phyloP scores from a whole-genome alignment of 2,888 invertebrate species.

The Lasioglossum malachurum region DNA sequence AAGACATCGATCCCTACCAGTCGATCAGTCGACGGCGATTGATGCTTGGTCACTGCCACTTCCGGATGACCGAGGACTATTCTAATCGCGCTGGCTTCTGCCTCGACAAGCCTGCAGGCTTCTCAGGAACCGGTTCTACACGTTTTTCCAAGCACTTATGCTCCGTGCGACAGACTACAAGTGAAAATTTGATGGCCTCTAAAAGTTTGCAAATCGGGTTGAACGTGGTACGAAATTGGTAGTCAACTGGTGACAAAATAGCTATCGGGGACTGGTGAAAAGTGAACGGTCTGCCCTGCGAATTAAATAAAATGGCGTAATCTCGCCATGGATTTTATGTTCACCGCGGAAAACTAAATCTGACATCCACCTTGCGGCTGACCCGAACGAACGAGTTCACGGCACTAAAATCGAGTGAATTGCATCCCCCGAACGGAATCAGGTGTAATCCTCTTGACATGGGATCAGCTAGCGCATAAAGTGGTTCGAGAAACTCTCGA shows the following conservation, averaged over 20 bases:
- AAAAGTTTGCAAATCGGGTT: background rate
- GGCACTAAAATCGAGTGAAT: slow-evolving; percentile 45
- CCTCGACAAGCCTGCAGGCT: too few species aligned
- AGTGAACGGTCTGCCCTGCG: background rate
- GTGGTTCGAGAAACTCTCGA: slow-evolving; percentile 60
- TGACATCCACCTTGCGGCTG: background rate
- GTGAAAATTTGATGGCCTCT: background rate
- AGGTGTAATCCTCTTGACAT: slow-evolving; percentile 68
- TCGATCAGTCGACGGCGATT: slow-evolving; percentile 32
- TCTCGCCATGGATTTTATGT: background rate
- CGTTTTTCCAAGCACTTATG: background rate
- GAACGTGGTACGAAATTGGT: background rate
- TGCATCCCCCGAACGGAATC: slow-evolving; percentile 53
- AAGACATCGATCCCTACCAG: slow-evolving; percentile 34
- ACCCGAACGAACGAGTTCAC: background rate
- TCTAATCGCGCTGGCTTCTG: background rate
- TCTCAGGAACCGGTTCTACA: too few species aligned
- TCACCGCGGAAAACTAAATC: background rate
- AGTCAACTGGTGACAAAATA: background rate
- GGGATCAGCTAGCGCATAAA: slow-evolving; percentile 63
- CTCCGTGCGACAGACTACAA: background rate
- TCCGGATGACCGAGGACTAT: slow-evolving; percentile 37
- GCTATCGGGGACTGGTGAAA: background rate
- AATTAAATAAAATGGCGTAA: background rate
- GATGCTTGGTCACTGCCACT: slow-evolving; percentile 27